phyloP scores from a whole-genome alignment of 2,797 vertebrate species.

The Pangasius larnaudii region DNA sequence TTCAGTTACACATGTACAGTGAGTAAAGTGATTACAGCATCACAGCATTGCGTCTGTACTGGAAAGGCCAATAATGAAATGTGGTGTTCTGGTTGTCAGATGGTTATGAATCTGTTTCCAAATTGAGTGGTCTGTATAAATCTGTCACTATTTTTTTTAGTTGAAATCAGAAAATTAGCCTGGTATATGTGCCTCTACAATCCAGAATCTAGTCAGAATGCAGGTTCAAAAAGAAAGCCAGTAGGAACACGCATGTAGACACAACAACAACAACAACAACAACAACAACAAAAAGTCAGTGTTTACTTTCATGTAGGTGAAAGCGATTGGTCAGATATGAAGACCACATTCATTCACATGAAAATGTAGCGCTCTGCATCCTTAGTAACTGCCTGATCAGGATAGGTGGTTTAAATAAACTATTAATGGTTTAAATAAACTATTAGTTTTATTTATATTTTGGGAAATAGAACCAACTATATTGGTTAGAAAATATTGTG shows the following conservation, averaged over 20 bases:
- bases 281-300: too few relatives aligned
- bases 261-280: too few relatives aligned
- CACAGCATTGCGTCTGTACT: background rate
- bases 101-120: background rate
- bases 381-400: too few relatives aligned
- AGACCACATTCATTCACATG: too few relatives aligned
- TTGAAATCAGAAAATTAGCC: background rate
- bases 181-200: background rate
- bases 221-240: background rate
- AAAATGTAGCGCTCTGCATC: too few relatives aligned
- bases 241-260: background rate
- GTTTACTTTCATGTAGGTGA: too few relatives aligned
- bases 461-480: too few relatives aligned
- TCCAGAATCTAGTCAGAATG: background rate
- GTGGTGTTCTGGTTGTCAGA: background rate
- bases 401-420: too few relatives aligned
- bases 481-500: too few relatives aligned
- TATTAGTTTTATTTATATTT: too few relatives aligned
- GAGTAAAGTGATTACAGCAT: background rate
- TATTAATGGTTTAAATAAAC: too few relatives aligned
- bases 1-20: background rate
- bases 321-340: too few relatives aligned
- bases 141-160: background rate
- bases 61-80: background rate
- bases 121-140: background rate